Base-by-base conservation (phyloP, 2,797 vertebrate species). In the Myripristis jacobus region DNA sequence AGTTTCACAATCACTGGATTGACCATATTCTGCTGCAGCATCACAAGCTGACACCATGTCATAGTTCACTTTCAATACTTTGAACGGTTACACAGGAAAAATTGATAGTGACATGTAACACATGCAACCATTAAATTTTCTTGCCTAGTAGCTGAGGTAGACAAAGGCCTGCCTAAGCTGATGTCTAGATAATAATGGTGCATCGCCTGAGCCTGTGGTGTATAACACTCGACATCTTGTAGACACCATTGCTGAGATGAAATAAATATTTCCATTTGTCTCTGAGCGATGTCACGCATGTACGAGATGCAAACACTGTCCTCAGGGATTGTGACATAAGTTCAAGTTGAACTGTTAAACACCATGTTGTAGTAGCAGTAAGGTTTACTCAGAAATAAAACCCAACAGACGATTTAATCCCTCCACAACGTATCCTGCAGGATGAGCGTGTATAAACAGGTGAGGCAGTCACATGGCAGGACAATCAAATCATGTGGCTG, bases 391-490 rank as follows among this genome's bases (percentile, higher is more conserved):
- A 53, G 16, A 6, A 53, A 15, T 53, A 16, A 52, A 13, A 13
- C 4, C 6, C 51, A 25, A 13, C 51, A 46, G 16, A 18, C n/a
- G 4, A 46, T 18, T 46, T 46, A 18, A 46, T 6, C 16, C 16
- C n/a, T 46, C 43, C 4, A 3, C 8, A 31, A n/a, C 8, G 8
- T 5, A 46, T n/a, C n/a, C 16, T 46, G 24, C 13, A 9, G 22
- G 10, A 50, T 36, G 41, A 65, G 43, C 25, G 34, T 31, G 48
- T 11, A 61, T 24, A 62, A 38, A 73, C 19, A 70, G 66, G 55
- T 51, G 69, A 76, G 50, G 36, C 6, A 0, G 63, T 70, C 66
- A 57, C 60, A 70, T 81, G 59, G 25, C 36, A 16, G 24, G 22
- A 54, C 18, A 24, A 0, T 74, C 56, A 57, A 12, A 53, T 74